Evolutionary conservation across 2,797 vertebrate genomes (phyloP).

Genomic region (Amphiprion clarkii): DNA sequence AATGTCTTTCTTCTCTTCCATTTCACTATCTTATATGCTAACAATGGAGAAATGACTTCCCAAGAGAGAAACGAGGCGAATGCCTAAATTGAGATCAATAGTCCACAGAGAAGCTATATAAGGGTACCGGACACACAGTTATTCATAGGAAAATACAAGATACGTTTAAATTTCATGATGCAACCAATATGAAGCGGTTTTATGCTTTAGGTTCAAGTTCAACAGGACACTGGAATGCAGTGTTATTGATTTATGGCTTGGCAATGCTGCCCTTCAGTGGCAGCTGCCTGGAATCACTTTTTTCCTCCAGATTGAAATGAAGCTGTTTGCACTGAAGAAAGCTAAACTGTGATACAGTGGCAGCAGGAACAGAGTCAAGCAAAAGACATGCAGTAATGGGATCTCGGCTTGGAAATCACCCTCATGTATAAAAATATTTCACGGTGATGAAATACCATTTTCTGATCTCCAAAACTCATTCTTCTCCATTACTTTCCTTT

Average conservation of each 20-base stretch:
- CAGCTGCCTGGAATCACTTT: conserved; percentile 77
- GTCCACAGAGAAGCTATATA: conserved; percentile 35
- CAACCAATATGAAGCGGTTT: conserved; percentile 14
- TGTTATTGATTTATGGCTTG: conserved; percentile 82
- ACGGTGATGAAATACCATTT: conserved; percentile 48
- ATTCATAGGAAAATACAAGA: conserved; percentile 31
- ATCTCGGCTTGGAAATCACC: conserved; percentile 39
- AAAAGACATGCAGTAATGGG: conserved; percentile 28
- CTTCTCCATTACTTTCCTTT: conserved; percentile 51
- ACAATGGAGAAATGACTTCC: conserved; percentile 66
- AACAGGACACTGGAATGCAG: conserved; percentile 52
- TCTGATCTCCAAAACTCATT: conserved; percentile 54
- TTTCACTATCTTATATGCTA: conserved; percentile 56
- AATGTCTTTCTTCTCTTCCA: conserved; percentile 61
- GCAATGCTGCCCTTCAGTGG: conserved; percentile 86
- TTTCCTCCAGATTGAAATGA: conserved; percentile 31
- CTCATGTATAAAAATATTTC: conserved; percentile 52
- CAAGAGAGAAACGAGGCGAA: conserved; percentile 21
- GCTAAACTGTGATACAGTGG: conserved; percentile 16
- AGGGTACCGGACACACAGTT: conserved; percentile 13
- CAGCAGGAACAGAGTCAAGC: conserved; percentile 13
- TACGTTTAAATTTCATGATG: conserved; percentile 35
- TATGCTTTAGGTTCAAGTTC: conserved; percentile 51
- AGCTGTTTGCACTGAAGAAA: conserved; percentile 1
- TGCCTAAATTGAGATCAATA: conserved; percentile 50